Base-by-base conservation (phyloP, 2,113 vertebrate species). In the Anser brachyrhynchus region DNA sequence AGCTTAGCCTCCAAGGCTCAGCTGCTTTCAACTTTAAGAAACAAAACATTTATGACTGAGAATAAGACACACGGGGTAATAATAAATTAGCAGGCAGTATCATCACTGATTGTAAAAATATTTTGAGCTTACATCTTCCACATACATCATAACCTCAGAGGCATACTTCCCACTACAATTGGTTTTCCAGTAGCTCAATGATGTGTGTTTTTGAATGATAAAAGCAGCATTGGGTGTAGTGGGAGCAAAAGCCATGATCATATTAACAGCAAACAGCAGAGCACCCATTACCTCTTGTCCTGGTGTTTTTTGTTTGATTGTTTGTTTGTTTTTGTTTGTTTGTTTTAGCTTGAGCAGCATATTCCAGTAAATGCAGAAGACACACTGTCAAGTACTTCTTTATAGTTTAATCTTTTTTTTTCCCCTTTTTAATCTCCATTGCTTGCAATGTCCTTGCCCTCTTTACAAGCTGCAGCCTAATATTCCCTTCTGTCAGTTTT, bases 331-430 rank as follows among this genome's bases (percentile, higher is more conserved):
- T 51, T 11, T 52, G 6, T 52, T 25, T 49, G 46, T 22, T 51
- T 51, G 49, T 73, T 96, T 96, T 79, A 96, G 92, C 96, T 97
- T 81, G 71, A 95, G 94, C 97, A 97, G 97, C 97, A 96, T 93
- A 97, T 97, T 95, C 58, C 85, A 92, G 62, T 92, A 82, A 94
- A 43, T 90, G 90, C 92, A 97, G 96, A 96, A 95, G 93, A 97
- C 92, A 96, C 92, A 90, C 91, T 98, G 97, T 98, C 97, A 98
- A 96, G 86, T 96, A 95, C 90, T 97, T 96, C 92, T 97, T 98
- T 97, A 97, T 92, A 94, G 97, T 95, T 98, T 92, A 90, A 97
- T 97, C 72, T 84, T 93, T 85, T 81, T 66, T 76, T 87, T 71
- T 7, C 39, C 39, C 19, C 10, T 49, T 11, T 49, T 49, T 21